Evolutionary conservation across 2,888 invertebrate genomes (phyloP).

Genomic region (Lasioglossum morio): DNA sequence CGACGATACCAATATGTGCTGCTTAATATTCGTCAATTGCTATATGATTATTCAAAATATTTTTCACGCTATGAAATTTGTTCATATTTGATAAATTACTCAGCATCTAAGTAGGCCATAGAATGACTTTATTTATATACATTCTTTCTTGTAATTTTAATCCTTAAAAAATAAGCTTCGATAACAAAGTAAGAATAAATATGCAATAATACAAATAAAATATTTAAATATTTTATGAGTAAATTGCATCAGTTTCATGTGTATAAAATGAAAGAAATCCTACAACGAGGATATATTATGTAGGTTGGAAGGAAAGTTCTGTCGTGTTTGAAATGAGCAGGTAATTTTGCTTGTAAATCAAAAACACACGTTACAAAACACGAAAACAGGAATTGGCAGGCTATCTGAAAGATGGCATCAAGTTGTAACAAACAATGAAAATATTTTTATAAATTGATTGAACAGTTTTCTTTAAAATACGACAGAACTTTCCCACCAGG

Average conservation of each 20-base stretch:
- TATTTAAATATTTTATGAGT: not conserved
- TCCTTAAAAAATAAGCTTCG: no score
- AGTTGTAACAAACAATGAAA: no score
- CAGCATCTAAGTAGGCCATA: not conserved
- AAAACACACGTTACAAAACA: no score
- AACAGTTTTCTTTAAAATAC: no score
- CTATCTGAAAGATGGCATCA: no score
- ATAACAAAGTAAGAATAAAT: no score
- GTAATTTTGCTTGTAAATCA: no score
- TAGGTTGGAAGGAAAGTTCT: no score
- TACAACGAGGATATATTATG: not conserved
- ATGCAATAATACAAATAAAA: not conserved
- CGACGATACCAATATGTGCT: not conserved
- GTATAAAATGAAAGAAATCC: not conserved
- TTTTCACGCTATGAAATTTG: not conserved
- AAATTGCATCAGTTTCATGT: not conserved
- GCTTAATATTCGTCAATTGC: not conserved
- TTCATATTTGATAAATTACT: not conserved
- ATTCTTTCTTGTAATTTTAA: not conserved
- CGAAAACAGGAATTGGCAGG: no score
- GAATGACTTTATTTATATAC: not conserved
- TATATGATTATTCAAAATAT: not conserved
- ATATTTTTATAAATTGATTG: no score
- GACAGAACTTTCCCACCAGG: no score
- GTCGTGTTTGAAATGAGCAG: no score